Base-by-base conservation (phyloP, 2,113 vertebrate genomes). In the Microtus oregoni region DNA sequence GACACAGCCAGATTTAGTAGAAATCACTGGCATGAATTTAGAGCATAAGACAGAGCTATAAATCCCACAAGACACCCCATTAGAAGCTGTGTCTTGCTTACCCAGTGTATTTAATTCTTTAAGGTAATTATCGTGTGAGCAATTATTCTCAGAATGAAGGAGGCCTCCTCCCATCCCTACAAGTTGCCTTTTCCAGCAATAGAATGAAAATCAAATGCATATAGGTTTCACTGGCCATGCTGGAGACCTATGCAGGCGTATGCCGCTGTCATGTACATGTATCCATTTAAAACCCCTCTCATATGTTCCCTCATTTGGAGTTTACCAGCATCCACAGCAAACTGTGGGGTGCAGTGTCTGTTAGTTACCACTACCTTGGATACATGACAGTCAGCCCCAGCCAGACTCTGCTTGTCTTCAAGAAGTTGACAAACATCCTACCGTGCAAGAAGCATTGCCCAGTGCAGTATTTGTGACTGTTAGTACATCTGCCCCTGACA, bases 311-410 rank as follows among this genome's bases (percentile, higher is more conserved):
- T 96, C 96, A 96, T 97, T 94, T 99, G 99, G 98, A 99, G 98
- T 99, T 99, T 98, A 98, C 98, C 98, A 99, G 97, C 98, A 98
- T 98, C 98, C 98, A 98, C 98, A 98, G 98, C 98, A 98, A 98
- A 99, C 98, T 98, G 98, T 98, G 98, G 98, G 99, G 98, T 99
- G 98, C 98, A 97, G 98, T 99, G 98, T 98, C 98, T 98, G 93
- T 98, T 97, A 92, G 98, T 98, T 98, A 99, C 98, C 98, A 98
- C 98, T 98, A 98, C 99, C 98, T 99, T 99, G 99, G 98, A 98
- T 98, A 99, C 98, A 98, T 99, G 98, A 98, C 98, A 98, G 98
- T 99, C 98, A 99, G 98, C 98, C 98, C 98, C 98, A 98, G 98
- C 98, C 98, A 99, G 98, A 99, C 98, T 98, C 98, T 98, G 98